A percentile compares a stretch with the other conserved stretches of the same genome.
These are phyloP conservation scores for Agriopis leucophaearia DNA, from an alignment of 2,888 invertebrate genomes.

Conservation along the genomic window DNA sequence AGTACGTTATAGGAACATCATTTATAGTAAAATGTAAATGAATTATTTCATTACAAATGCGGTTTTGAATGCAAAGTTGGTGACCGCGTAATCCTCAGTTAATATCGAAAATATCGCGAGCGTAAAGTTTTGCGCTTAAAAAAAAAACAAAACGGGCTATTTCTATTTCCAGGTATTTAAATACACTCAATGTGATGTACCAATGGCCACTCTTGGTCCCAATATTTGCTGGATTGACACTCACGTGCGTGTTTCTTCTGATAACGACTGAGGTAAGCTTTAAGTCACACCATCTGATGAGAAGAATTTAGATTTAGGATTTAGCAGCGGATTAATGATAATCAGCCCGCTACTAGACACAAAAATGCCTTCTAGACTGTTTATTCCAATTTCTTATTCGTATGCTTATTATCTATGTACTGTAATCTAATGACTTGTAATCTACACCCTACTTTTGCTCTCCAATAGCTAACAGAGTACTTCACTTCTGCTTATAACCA, in stretches of 20 bases:
- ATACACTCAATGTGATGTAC: constrained; percentile 58
- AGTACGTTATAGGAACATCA: constrained; percentile 53
- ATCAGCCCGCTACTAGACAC: too few species aligned
- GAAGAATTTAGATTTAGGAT: too few species aligned
- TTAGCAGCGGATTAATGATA: too few species aligned
- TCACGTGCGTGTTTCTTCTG: constrained; percentile 62
- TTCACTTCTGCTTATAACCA: not conserved
- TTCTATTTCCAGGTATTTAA: constrained; percentile 60
- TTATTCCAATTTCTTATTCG: too few species aligned
- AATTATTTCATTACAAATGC: too few species aligned
- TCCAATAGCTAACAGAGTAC: not conserved
- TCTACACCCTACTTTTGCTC: too few species aligned
- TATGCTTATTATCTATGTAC: too few species aligned
- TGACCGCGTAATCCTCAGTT: not conserved
- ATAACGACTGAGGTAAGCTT: constrained; percentile 62
- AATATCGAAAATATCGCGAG: not conserved
- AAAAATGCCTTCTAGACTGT: too few species aligned
- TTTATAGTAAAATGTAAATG: too few species aligned
- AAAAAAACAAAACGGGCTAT: not conserved
- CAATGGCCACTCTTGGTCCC: constrained; percentile 68
- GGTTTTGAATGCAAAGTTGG: too few species aligned
- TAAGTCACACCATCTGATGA: too few species aligned
- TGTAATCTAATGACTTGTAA: too few species aligned
- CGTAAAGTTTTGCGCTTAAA: not conserved
- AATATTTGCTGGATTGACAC: constrained; percentile 54